phyloP scores from a whole-genome alignment of 2,797 vertebrate genomes.

The Lacerta bilineata region DNA sequence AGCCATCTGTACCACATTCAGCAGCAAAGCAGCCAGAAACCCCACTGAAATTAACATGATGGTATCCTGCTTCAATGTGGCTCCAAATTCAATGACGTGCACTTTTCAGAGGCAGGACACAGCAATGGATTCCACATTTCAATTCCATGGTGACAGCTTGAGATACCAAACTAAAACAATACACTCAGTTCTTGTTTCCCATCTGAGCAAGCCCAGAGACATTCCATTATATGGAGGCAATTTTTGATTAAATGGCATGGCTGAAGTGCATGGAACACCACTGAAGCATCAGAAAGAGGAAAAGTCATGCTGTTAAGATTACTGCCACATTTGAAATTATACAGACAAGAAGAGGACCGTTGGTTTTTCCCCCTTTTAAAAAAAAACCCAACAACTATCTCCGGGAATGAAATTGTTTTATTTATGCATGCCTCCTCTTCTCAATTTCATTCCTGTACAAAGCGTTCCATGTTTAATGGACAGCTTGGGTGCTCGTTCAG shows the following conservation, averaged over 20 bases:
- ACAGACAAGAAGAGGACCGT: background rate
- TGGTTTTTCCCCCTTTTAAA: background rate
- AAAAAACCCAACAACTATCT: background rate
- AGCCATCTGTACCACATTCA: constrained; percentile 14
- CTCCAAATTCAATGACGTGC: background rate
- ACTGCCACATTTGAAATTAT: constrained; percentile 17
- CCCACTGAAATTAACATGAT: background rate
- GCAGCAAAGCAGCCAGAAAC: background rate
- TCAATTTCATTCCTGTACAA: background rate
- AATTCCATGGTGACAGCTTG: background rate
- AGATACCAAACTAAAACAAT: constrained; percentile 12
- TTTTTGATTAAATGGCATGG: constrained; percentile 1
- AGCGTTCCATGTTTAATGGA: fast-evolving
- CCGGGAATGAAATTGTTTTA: background rate
- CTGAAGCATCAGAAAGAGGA: constrained; percentile 10
- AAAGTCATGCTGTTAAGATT: background rate
- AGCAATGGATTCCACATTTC: constrained; percentile 10
- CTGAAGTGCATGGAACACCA: background rate
- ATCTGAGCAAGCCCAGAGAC: constrained; percentile 5
- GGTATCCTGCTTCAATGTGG: background rate
- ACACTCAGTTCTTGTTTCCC: constrained; percentile 9
- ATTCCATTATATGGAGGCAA: constrained; percentile 5
- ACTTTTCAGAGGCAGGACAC: background rate
- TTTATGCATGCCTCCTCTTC: background rate
- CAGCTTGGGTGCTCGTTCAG: fast-evolving